Base-by-base conservation (phyloP, 2,888 invertebrate genomes). In the Chironomus tentans region DNA sequence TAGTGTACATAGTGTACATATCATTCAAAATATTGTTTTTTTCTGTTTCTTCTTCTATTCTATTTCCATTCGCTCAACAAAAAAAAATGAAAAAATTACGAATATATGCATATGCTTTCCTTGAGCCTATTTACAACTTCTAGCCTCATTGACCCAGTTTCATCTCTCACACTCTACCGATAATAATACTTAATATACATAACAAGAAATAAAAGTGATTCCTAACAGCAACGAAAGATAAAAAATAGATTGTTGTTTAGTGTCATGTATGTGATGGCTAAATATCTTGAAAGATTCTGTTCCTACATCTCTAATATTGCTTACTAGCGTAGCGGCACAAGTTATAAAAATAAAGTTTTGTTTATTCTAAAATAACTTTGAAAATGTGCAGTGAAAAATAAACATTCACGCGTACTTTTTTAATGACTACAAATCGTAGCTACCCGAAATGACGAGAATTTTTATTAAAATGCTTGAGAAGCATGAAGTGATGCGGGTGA, bases 111-210 rank as follows among this genome's bases (percentile, higher is more conserved):
- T 13, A 69, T 46, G 10, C 24, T 70, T 15, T 48, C 50, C 48
- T 50, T 48, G 71, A 50, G 56, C 71, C 71, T 71, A 48, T 71
- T 71, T 71, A 71, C 61, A 28, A 70, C 48, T 48, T 70, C 50
- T 62, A 56, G 72, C 72, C 72, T 62, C 61, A 61, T 62, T 72
- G 72, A 72, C 72, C 72, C 62, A 72, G 72, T 72, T 72, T 72
- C 72, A 28, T 22, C 46, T 70, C 70, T 70, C 70, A 13, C 65
- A 24, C 22, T 65, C 65, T 18, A 56, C 65, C 65, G 65, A 65
- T 65, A 65, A 65, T 56, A 56, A 15, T 56, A 15, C 18, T n/a
- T 56, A 18, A 56, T 24, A 65, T 24, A 65, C 65, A 24, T 65
- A 21, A 12, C 24, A 65, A 24, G 21, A 21, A 22, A 65, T 13